These are phyloP conservation scores for Catamblyrhynchus diadema DNA, from an alignment of 2,797 vertebrate species.

Conservation along the genomic window DNA sequence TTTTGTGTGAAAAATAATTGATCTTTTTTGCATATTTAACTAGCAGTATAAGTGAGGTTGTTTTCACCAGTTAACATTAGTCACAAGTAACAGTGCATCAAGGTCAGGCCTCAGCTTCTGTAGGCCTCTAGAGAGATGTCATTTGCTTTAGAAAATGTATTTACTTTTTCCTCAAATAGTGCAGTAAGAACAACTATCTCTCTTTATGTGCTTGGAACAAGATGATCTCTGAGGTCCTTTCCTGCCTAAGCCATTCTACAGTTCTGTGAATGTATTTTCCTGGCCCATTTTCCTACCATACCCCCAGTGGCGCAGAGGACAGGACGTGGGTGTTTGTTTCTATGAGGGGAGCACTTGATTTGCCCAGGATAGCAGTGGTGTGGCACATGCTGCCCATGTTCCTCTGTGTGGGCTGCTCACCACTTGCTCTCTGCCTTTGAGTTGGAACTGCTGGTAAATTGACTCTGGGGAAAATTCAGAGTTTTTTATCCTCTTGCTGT, in stretches of 20 bases:
- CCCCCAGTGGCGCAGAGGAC: background rate
- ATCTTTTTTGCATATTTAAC: background rate
- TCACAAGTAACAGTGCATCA: background rate
- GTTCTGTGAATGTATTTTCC: background rate
- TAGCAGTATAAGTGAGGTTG: background rate
- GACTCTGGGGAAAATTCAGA: background rate
- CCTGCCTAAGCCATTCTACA: background rate
- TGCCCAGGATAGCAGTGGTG: background rate
- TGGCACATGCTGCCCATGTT: background rate
- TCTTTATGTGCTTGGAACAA: background rate
- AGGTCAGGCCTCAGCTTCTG: background rate
- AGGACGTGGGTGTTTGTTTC: fast-evolving
- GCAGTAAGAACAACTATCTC: background rate
- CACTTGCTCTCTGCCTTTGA: background rate
- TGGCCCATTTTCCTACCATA: background rate
- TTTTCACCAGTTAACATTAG: background rate
- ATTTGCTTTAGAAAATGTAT: background rate
- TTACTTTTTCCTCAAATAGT: background rate
- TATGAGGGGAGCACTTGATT: background rate
- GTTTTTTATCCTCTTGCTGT: background rate
- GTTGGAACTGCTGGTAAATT: background rate
- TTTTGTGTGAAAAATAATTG: background rate
- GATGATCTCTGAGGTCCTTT: background rate
- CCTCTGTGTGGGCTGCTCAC: fast-evolving
- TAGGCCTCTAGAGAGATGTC: background rate